Percentiles rank a stretch among this genome's conserved stretches.
These are phyloP conservation scores for Drosophila cardini DNA, from an alignment of 1,140 invertebrate species.

Conservation along the genomic window DNA sequence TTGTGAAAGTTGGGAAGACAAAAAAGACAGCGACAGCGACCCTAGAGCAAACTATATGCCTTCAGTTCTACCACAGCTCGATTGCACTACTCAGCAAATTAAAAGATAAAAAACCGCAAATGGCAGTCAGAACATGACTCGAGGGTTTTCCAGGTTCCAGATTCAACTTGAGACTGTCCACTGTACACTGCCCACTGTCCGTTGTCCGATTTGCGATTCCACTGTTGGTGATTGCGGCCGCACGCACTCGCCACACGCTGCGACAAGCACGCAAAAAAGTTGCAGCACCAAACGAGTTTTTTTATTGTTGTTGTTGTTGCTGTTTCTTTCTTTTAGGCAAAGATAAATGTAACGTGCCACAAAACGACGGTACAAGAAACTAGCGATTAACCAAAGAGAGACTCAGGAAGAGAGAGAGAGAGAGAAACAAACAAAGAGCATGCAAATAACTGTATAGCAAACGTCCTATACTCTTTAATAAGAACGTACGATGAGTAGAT, in stretches of 20 bases:
- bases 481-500: background rate
- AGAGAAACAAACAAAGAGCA: background rate
- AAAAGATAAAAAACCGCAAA: slow-evolving; percentile 59
- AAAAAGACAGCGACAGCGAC: slow-evolving; percentile 30
- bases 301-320: background rate
- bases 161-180: slow-evolving; percentile 27
- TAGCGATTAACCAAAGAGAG: slow-evolving; percentile 34
- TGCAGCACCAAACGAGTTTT: slow-evolving; percentile 64
- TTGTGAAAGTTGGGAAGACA: slow-evolving; percentile 66
- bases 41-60: slow-evolving; percentile 42
- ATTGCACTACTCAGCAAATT: slow-evolving; percentile 45
- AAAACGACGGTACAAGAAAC: slow-evolving; percentile 59
- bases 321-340: slow-evolving; percentile 53
- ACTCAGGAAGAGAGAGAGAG: background rate
- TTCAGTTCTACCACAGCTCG: slow-evolving; percentile 9
- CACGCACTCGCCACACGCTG: slow-evolving; percentile 76
- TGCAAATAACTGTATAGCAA: background rate
- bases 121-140: slow-evolving; percentile 41
- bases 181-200: background rate
- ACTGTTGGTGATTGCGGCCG: slow-evolving; percentile 55
- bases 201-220: slow-evolving; percentile 17
- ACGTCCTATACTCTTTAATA: slow-evolving; percentile 3
- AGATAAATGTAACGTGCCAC: slow-evolving; percentile 66
- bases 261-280: slow-evolving; percentile 58
- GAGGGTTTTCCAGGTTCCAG: slow-evolving; percentile 37